Evolutionary conservation across 2,797 vertebrate species (phyloP).

Genomic region (Trematomus bernacchii): DNA sequence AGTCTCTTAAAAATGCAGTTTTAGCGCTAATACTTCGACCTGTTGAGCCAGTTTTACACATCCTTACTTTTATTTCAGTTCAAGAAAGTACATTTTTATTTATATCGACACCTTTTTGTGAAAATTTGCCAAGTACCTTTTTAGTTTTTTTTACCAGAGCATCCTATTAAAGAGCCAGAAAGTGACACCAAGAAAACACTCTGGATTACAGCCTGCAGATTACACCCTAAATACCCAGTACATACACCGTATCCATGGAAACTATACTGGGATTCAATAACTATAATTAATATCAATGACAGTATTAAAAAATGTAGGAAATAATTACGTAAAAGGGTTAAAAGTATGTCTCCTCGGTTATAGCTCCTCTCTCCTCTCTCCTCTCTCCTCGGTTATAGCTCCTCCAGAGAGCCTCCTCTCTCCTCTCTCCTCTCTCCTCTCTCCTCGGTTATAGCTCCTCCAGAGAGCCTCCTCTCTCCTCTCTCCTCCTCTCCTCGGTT

Average conservation of each 20-base stretch:
- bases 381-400: no score
- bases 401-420: no score
- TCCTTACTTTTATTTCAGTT: slow-evolving; percentile 1
- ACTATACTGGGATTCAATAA: slow-evolving; percentile 8
- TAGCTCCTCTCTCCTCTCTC: no score
- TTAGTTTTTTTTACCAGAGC: slow-evolving; percentile 26
- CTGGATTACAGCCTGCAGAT: slow-evolving; percentile 37
- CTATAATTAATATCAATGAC: background rate
- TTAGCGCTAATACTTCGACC: slow-evolving; percentile 8
- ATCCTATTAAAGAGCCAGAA: slow-evolving; percentile 39
- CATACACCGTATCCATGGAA: slow-evolving; percentile 17
- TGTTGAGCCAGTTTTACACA: slow-evolving; percentile 8
- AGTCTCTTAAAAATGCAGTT: background rate
- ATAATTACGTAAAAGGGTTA: background rate
- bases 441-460: no score
- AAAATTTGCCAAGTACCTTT: slow-evolving; percentile 19
- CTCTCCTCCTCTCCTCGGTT: no score
- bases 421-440: no score
- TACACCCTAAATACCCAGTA: background rate
- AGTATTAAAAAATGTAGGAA: background rate
- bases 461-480: no score
- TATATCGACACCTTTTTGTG: slow-evolving; percentile 19
- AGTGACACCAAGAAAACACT: slow-evolving; percentile 34
- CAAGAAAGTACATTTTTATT: slow-evolving; percentile 21
- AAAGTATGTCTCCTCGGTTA: no score